Evolutionary conservation across 2,888 invertebrate species (phyloP).

Genomic region (Gonocerus acuteangulatus): DNA sequence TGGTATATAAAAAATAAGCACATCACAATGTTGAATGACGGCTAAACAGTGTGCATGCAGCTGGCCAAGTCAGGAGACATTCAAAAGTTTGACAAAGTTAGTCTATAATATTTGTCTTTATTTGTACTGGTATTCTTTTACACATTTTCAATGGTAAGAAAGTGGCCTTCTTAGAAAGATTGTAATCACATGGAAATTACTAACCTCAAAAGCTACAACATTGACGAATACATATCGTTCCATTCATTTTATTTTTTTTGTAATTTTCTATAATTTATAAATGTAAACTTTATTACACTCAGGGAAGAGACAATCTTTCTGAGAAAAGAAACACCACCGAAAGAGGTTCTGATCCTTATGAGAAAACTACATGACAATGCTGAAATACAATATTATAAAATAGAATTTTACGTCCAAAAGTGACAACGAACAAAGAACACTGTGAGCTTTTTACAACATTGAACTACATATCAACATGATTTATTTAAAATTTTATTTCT

Average conservation of each 20-base stretch:
- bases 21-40: conserved; percentile 23
- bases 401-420: conserved; percentile 35
- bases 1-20: conserved; percentile 13
- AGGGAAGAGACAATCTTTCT: conserved; percentile 23
- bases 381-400: conserved; percentile 31
- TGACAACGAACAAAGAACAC: conserved; percentile 34
- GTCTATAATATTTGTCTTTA: conserved; percentile 31
- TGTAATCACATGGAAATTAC: conserved; percentile 14
- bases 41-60: conserved; percentile 1
- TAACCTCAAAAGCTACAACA: no score
- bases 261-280: no score
- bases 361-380: conserved; percentile 24
- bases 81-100: conserved; percentile 17
- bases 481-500: conserved; percentile 22
- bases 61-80: conserved; percentile 29
- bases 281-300: no score
- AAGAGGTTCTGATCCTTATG: conserved; percentile 8
- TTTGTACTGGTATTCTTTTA: conserved; percentile 32
- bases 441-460: conserved; percentile 34
- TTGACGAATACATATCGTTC: no score
- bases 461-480: conserved; percentile 29
- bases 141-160: conserved; percentile 23
- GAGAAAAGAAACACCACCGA: conserved; percentile 17
- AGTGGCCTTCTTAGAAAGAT: conserved; percentile 32
- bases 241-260: no score